A percentile compares a stretch with the other conserved stretches of the same genome.
phyloP scores from a whole-genome alignment of 2,888 invertebrate genomes.

The Zygogramma bicolorata region DNA sequence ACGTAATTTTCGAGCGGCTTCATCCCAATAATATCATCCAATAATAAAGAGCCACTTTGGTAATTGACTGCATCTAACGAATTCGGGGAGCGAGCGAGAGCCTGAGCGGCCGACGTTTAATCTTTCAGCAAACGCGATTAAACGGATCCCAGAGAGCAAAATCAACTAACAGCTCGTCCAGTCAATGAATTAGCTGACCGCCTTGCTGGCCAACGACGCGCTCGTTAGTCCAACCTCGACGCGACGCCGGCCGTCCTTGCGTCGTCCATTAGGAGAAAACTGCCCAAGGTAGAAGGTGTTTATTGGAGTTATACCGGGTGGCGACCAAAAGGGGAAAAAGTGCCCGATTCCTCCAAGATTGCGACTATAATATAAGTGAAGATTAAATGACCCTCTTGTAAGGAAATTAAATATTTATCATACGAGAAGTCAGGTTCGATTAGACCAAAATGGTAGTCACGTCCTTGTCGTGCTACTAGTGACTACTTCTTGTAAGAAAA shows the following conservation, averaged over 20 bases:
- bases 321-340: too few relatives aligned
- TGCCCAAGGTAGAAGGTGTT: background rate
- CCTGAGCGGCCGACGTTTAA: constrained; percentile 59
- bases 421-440: too few relatives aligned
- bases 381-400: too few relatives aligned
- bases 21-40: constrained; percentile 52
- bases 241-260: background rate
- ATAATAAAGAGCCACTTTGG: constrained; percentile 61
- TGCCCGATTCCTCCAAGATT: too few relatives aligned
- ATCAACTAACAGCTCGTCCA: constrained; percentile 33
- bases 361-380: too few relatives aligned
- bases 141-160: constrained; percentile 47
- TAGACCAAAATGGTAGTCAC: too few relatives aligned
- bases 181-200: constrained; percentile 39
- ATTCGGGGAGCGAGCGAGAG: constrained; percentile 35
- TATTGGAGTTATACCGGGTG: too few relatives aligned
- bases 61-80: constrained; percentile 60
- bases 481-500: too few relatives aligned
- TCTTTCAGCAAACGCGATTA: constrained; percentile 63
- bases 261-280: background rate
- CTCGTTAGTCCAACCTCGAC: constrained; percentile 10
- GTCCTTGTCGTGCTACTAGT: too few relatives aligned
- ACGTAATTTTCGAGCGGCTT: too few relatives aligned
- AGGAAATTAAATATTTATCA: too few relatives aligned
- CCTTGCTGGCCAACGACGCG: constrained; percentile 31